Conservation (phyloP, 2,113 vertebrate species). For the Carettochelys insculpta region DNA sequence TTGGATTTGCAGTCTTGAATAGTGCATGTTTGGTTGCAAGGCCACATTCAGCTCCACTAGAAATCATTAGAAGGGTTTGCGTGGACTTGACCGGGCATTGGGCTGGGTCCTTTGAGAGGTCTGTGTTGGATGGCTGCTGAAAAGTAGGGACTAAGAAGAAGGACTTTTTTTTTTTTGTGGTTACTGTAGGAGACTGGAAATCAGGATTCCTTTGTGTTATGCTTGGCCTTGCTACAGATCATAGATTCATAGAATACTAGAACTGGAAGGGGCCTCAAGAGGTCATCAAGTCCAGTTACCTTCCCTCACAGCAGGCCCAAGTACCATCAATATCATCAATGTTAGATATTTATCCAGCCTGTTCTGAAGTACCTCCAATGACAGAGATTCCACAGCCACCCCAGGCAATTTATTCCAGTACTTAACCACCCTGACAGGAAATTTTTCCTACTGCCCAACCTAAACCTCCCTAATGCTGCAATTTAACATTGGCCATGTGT, state of each 20-base stretch:
- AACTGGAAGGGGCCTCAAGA: no score
- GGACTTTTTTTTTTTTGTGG: background rate
- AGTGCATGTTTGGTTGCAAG: rapidly evolving
- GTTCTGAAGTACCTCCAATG: no score
- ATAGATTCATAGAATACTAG: no score
- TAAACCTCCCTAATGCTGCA: no score
- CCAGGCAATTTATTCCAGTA: no score
- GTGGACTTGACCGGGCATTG: rapidly evolving
- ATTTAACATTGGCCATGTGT: rapidly evolving
- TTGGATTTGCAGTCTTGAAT: background rate
- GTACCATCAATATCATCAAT: no score
- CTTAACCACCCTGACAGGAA: no score
- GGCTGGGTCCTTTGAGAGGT: rapidly evolving
- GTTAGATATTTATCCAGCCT: no score
- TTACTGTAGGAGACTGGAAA: background rate
- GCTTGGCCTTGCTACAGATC: rapidly evolving
- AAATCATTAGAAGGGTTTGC: background rate
- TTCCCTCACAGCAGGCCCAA: no score
- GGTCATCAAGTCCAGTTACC: no score
- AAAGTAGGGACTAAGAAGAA: rapidly evolving
- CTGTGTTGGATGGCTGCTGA: background rate
- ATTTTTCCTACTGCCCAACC: no score
- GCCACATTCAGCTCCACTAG: background rate
- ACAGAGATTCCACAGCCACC: no score
- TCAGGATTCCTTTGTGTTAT: background rate